Percentiles rank a stretch among this genome's conserved stretches.
phyloP scores from a whole-genome alignment of 92 coral and sea anemone genomes.

The Actinernus sp. region DNA sequence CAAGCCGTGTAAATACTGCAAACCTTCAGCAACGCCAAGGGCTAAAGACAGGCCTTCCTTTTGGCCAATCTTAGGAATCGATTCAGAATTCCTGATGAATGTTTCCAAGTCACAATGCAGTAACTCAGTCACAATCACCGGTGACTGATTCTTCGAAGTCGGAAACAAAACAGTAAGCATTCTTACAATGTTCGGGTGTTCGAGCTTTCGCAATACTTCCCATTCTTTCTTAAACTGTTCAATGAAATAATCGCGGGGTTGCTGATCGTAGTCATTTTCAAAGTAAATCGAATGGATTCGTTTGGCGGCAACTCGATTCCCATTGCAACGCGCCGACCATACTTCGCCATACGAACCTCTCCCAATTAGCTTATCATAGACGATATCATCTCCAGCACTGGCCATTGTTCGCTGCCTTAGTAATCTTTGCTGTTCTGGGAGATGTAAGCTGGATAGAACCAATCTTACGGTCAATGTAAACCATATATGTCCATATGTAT shows the following conservation, averaged over 20 bases:
- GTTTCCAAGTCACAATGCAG: conserved; percentile 68
- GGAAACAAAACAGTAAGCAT: conserved; percentile 71
- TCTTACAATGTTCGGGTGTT: conserved; percentile 79
- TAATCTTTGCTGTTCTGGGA: too few relatives aligned
- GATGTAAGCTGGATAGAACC: too few relatives aligned
- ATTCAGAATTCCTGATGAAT: conserved; percentile 47
- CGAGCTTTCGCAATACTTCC: conserved; percentile 46
- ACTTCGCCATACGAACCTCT: conserved; percentile 83
- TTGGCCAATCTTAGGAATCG: conserved; percentile 58
- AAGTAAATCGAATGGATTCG: conserved; percentile 60
- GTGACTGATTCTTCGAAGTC: conserved; percentile 40
- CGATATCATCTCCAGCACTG: too few relatives aligned
- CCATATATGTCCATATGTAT: too few relatives aligned
- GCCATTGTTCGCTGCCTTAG: too few relatives aligned
- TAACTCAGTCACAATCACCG: conserved; percentile 76
- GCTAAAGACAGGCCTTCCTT: conserved; percentile 43
- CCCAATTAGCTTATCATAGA: conserved; percentile 44
- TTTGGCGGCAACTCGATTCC: conserved; percentile 72
- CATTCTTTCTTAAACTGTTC: conserved; percentile 69
- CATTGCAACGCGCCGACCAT: conserved; percentile 69
- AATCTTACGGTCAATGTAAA: too few relatives aligned
- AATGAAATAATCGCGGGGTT: conserved; percentile 35
- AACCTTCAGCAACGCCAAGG: conserved; percentile 67
- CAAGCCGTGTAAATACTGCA: conserved; percentile 69
- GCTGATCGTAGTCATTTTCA: conserved; percentile 43